Percentiles rank a stretch among this genome's conserved stretches.
Evolutionary conservation across 1,140 invertebrate genomes (phyloP).

Genomic region (Drosophila nigromelanica): DNA sequence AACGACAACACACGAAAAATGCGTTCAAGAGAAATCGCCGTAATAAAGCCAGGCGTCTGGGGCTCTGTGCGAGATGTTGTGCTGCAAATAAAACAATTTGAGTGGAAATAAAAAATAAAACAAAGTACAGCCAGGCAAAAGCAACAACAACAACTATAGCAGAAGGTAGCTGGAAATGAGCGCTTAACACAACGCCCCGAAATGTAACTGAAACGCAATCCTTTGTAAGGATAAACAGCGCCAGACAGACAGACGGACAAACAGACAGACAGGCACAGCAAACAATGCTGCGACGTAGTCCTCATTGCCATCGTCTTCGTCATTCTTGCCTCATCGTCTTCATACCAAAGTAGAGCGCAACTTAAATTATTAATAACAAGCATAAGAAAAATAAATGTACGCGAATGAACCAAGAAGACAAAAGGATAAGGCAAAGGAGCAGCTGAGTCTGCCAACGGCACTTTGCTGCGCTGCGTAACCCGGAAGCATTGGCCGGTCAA

Average conservation of each 20-base stretch:
- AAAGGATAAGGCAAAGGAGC: slow-evolving; percentile 45
- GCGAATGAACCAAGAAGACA: slow-evolving; percentile 63
- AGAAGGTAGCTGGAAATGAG: slow-evolving; percentile 34
- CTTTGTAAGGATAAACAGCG: slow-evolving; percentile 60
- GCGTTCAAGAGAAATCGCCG: slow-evolving; percentile 79
- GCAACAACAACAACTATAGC: slow-evolving; percentile 3
- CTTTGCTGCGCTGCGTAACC: slow-evolving; percentile 17
- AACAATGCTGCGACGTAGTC: slow-evolving; percentile 46
- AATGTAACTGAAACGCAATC: slow-evolving; percentile 74
- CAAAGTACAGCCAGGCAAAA: slow-evolving; percentile 39
- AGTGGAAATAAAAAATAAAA: slow-evolving; percentile 81
- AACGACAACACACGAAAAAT: slow-evolving; percentile 68
- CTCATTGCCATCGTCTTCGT: not conserved
- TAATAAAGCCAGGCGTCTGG: slow-evolving; percentile 74
- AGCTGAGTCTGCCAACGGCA: slow-evolving; percentile 33
- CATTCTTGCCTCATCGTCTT: slow-evolving; percentile 51
- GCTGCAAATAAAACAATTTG: slow-evolving; percentile 79
- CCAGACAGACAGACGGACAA: slow-evolving; percentile 36
- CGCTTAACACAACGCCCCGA: slow-evolving; percentile 67
- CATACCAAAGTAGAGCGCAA: slow-evolving; percentile 63
- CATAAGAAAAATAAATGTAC: slow-evolving; percentile 79
- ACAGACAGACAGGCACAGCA: slow-evolving; percentile 36
- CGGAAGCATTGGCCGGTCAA: slow-evolving; percentile 34
- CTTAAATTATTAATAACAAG: slow-evolving; percentile 81
- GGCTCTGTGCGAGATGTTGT: slow-evolving; percentile 27